Percentiles rank a stretch among this genome's conserved stretches.
Evolutionary conservation across 2,888 invertebrate species (phyloP).

Genomic region (Temnothorax rugatulus): DNA sequence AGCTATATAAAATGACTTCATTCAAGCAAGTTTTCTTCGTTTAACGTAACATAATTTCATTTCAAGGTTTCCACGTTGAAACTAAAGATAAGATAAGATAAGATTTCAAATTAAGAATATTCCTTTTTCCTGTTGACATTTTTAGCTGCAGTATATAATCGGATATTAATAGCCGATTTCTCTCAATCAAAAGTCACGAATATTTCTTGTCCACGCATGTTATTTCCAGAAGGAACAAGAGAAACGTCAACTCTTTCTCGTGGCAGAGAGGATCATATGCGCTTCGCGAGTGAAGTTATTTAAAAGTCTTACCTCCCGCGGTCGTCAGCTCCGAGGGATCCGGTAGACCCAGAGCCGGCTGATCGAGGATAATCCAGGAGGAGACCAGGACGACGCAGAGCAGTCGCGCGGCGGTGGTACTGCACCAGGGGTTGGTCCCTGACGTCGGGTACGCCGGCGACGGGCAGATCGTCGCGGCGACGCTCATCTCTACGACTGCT

Average conservation of each 20-base stretch:
- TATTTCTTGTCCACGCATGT: neutral
- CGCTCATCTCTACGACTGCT: conserved; percentile 66
- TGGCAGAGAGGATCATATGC: neutral
- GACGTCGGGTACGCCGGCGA: conserved; percentile 81
- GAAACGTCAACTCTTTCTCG: neutral
- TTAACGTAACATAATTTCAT: too few species aligned
- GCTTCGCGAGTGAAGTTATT: neutral
- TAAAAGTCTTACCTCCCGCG: conserved; percentile 76
- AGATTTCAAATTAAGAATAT: too few species aligned
- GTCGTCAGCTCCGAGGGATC: conserved; percentile 80
- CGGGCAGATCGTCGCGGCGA: conserved; percentile 80
- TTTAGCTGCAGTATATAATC: neutral
- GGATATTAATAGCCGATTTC: neutral
- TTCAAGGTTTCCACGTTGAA: too few species aligned
- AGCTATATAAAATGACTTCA: too few species aligned
- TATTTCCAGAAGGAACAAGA: neutral
- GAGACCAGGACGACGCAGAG: conserved; percentile 76
- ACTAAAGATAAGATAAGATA: too few species aligned
- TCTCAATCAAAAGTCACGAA: neutral
- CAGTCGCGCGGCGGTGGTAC: conserved; percentile 71
- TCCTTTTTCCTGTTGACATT: too few species aligned
- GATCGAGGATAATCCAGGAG: conserved; percentile 76
- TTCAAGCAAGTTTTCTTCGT: too few species aligned
- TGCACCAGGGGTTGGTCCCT: conserved; percentile 65
- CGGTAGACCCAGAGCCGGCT: conserved; percentile 79